Percentiles rank a stretch among this genome's conserved stretches.
phyloP scores from a whole-genome alignment of 1,140 invertebrate species.

The Pseudachorutes palmiensis region DNA sequence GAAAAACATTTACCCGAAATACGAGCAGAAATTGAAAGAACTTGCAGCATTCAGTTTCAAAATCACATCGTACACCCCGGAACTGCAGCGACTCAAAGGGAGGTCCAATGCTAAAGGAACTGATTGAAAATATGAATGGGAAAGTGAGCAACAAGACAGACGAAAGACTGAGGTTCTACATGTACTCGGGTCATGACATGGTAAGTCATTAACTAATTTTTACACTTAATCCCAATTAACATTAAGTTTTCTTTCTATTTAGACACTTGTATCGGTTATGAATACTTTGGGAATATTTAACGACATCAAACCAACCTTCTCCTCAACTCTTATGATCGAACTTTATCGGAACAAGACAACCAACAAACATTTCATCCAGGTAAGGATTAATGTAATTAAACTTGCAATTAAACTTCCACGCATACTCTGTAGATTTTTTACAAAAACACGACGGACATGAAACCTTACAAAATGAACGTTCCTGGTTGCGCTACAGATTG shows the following conservation, averaged over 20 bases:
- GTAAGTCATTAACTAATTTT: too few relatives aligned
- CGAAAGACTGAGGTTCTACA: conserved; percentile 38
- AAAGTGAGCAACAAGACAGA: conserved; percentile 28
- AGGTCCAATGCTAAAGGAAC: conserved; percentile 46
- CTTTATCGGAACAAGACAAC: conserved; percentile 40
- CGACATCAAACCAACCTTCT: conserved; percentile 42
- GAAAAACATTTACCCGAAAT: conserved; percentile 51
- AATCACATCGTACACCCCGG: conserved; percentile 58
- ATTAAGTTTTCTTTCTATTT: too few relatives aligned
- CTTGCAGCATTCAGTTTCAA: conserved; percentile 55
- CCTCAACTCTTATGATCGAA: conserved; percentile 45
- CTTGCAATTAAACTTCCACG: too few relatives aligned
- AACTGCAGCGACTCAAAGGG: conserved; percentile 64
- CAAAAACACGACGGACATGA: conserved; percentile 29
- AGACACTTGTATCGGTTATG: conserved; percentile 43
- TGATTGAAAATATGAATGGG: conserved; percentile 39
- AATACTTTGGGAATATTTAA: conserved; percentile 44
- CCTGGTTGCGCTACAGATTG: conserved; percentile 54
- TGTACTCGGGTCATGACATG: conserved; percentile 45
- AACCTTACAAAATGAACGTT: conserved; percentile 44
- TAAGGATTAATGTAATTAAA: too few relatives aligned
- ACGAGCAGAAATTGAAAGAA: conserved; percentile 54
- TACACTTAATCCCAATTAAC: too few relatives aligned
- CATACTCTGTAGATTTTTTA: too few relatives aligned
- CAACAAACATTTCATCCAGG: conserved; percentile 39